Base-by-base conservation (phyloP, 1,140 invertebrate genomes). In the Arion vulgaris region DNA sequence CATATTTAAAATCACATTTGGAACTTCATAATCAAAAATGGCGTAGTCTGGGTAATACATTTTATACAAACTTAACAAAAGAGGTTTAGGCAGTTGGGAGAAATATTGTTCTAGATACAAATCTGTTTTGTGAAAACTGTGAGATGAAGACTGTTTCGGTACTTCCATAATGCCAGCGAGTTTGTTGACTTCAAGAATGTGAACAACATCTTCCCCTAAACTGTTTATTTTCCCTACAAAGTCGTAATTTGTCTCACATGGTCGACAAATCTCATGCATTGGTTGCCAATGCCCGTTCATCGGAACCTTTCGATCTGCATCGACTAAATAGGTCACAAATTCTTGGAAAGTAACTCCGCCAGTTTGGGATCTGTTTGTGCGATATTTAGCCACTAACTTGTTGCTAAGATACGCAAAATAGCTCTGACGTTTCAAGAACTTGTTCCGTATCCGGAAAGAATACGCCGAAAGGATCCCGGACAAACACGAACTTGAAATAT, bases 401-500 rank as follows among this genome's bases (percentile, higher is more conserved):
- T 94, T 94, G 2, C 96, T 96, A 83, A 96, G 95, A 51, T 95
- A 94, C 5, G 94, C 92, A 89, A 95, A 95, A 92, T 96, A 97
- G 93, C 62, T 80, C 79, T 26, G 94, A 93, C 38, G 94, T 94
- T 86, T 96, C 95, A 83, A 26, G 71, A 98, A 93, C 91, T 98
- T 98, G 91, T 98, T 98, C 96, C 93, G 92, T 95, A 98, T 1
- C 97, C 97, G 0, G 97, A 98, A 69, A 98, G 91, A n/a, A 98
- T 90, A 76, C 97, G 94, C 90, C 97, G 89, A 98, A 95, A 0
- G 97, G 97, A 93, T 98, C 96, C 45, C 97, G n/a, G 0, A 97
- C 96, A 86, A 98, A 95, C 66, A 98, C 94, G 89, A 98, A 96
- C 57, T 96, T 95, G 32, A 95, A 95, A 88, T 96, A 97, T 73